Evolutionary conservation across 1,140 invertebrate species (phyloP), one percentile per base, ranked within the genome.

Genomic region (Heterodera carotae): DNA sequence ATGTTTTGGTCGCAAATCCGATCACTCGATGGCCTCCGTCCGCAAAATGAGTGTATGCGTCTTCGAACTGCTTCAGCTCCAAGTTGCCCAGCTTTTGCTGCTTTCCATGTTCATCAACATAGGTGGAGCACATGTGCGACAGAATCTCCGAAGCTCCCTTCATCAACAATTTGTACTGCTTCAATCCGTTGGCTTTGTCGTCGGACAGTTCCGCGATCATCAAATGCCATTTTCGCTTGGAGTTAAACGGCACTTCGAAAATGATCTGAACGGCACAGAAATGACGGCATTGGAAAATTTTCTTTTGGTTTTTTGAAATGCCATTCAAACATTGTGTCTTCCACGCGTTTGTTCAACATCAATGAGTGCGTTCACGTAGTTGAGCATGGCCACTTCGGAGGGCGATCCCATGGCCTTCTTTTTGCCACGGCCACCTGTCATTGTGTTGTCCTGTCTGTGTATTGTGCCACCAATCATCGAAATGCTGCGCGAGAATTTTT

Each of bases 231-330:
- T 86, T 86, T 53, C 85, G 77, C 39, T 78, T 76, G 8, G 85
- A 86, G 53, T 86, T 86, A 68, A 86, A 86, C 7, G 85, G 85
- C 70, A 86, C 86, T 71, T 86, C 85, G 67, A 86, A 87, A 18
- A 86, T 77, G 34, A 85, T 75, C 78, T 85, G 62, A 74, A 84
- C 70, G 59, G 48, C 3, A 62, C 25, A 3, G 18, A 74, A n/a
- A n/a, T n/a, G n/a, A n/a, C n/a, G n/a, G n/a, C n/a, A 18, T 27
- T 73, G 25, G 70, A 8, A 73, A 73, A 73, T 2, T 76, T n/a
- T n/a, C 68, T 0, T 48, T 64, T 71, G 36, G 6, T 31, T 7
- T 66, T 66, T 66, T 66, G 10, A 66, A 7, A 15, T 66, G 10
- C 1, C 22, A 8, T 18, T 29, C 18, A 15, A 0, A 29, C 33